phyloP scores from a whole-genome alignment of 2,113 vertebrate species.

The Pseudonaja textilis region DNA sequence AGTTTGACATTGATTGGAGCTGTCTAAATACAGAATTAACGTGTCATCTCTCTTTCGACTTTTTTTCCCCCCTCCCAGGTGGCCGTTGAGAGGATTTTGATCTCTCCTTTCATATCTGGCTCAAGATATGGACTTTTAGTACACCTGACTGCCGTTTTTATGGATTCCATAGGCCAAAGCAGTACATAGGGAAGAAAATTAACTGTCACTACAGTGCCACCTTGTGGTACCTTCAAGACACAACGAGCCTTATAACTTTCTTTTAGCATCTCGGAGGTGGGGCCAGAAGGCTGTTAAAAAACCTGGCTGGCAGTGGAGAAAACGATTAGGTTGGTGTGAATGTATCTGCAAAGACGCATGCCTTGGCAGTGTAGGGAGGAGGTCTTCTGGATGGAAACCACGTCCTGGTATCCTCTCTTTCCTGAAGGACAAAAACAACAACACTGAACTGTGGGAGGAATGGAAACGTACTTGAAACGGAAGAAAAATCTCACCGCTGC shows the following conservation, averaged over 20 bases:
- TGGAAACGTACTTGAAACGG: neutral
- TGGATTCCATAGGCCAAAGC: neutral
- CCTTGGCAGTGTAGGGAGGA: neutral
- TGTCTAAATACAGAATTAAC: neutral
- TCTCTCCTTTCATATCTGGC: neutral
- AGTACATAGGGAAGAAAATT: neutral
- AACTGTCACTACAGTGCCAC: neutral
- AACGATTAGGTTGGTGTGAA: neutral
- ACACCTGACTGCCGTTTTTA: neutral
- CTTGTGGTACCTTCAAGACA: neutral
- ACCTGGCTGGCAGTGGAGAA: too few species aligned
- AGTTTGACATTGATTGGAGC: neutral
- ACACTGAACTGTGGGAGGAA: neutral
- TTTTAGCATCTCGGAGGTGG: neutral
- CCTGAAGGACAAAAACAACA: neutral
- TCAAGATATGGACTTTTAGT: neutral
- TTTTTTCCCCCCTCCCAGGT: neutral
- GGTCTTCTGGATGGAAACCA: neutral
- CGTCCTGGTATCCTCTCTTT: neutral
- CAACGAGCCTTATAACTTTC: neutral
- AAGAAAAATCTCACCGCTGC: neutral
- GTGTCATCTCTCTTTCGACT: neutral
- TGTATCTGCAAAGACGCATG: neutral
- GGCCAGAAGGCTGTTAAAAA: too few species aligned
- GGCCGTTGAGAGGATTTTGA: neutral